Conservation (phyloP, 2,113 vertebrate genomes). For the Eulacestoma nigropectus region DNA sequence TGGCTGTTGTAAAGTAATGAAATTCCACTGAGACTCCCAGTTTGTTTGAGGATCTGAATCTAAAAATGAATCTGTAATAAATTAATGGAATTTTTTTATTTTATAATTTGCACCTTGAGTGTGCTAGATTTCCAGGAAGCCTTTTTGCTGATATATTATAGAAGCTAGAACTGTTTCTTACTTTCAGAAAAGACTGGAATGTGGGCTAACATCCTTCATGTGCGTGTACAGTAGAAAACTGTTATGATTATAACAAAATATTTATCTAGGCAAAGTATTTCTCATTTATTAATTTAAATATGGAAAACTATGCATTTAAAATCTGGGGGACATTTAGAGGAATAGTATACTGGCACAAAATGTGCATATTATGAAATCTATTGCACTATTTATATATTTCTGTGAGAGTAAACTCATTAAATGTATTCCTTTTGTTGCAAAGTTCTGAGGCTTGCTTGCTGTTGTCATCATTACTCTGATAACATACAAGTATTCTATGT, state of each 20-base stretch:
- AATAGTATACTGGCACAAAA: background rate
- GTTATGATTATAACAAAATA: background rate
- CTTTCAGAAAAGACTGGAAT: background rate
- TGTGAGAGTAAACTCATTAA: background rate
- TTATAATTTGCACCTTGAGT: background rate
- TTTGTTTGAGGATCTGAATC: background rate
- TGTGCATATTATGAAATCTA: background rate
- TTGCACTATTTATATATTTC: background rate
- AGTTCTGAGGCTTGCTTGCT: background rate
- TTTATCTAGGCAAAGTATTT: background rate
- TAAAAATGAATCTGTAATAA: background rate
- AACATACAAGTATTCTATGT: background rate
- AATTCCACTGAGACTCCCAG: background rate
- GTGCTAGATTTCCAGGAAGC: background rate
- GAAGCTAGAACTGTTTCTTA: background rate
- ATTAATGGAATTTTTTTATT: background rate
- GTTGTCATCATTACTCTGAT: background rate
- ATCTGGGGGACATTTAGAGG: background rate
- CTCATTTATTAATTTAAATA: background rate
- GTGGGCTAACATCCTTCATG: background rate
- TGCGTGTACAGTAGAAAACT: background rate
- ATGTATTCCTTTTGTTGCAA: background rate
- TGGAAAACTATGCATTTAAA: background rate
- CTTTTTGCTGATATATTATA: background rate
- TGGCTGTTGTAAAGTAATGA: background rate